Evolutionary conservation across 2,888 invertebrate species (phyloP).

Genomic region (Cerceris rybyensis): DNA sequence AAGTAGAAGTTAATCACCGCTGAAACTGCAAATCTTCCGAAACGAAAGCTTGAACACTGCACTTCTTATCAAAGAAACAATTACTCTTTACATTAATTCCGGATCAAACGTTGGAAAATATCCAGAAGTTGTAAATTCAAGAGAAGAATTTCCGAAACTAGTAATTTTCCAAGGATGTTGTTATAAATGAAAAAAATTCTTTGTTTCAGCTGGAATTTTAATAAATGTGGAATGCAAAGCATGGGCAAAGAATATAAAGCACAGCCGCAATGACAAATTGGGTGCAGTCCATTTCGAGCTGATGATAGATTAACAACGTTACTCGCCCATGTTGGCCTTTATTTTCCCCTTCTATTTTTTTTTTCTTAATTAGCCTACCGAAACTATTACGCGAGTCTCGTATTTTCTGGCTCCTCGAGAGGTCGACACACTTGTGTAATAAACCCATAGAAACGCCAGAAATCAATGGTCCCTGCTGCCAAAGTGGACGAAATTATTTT

Average conservation of each 20-base stretch:
- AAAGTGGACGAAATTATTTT: slow-evolving; percentile 45
- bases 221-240: slow-evolving; percentile 89
- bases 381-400: slow-evolving; percentile 42
- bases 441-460: slow-evolving; percentile 24
- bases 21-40: no score
- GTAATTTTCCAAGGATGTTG: background rate
- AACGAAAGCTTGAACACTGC: no score
- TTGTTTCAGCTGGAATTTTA: slow-evolving; percentile 84
- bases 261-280: slow-evolving; percentile 87
- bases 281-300: slow-evolving; percentile 90
- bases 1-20: no score
- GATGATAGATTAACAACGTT: slow-evolving; percentile 82
- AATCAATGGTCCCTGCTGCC: slow-evolving; percentile 34
- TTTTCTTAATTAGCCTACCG: slow-evolving; percentile 30
- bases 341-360: slow-evolving; percentile 1
- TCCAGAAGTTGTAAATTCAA: no score
- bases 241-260: slow-evolving; percentile 87
- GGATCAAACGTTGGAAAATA: no score
- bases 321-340: slow-evolving; percentile 13
- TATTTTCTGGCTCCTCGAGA: slow-evolving; percentile 38
- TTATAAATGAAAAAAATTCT: slow-evolving; percentile 20
- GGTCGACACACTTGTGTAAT: slow-evolving; percentile 25
- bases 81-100: no score
- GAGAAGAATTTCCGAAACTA: no score
- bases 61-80: no score